Evolutionary conservation across 2,113 vertebrate species (phyloP).

Genomic region (Atrichornis clamosus): DNA sequence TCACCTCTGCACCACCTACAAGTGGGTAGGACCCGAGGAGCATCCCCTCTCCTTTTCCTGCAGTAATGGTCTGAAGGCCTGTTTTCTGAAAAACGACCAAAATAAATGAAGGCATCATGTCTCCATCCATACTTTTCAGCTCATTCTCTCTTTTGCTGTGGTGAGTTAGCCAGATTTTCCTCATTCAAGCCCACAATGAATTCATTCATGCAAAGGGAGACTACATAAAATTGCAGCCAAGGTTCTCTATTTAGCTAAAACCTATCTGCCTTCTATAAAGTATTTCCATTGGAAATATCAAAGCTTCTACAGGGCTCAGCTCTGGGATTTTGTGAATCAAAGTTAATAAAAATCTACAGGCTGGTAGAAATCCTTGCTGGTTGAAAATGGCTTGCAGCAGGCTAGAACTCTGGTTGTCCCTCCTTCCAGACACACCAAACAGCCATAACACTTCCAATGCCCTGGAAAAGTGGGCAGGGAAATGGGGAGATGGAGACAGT

Average conservation of each 20-base stretch:
- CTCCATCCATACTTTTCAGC: not conserved
- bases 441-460: not conserved
- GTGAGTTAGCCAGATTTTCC: not conserved
- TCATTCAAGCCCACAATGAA: not conserved
- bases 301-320: not conserved
- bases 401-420: not conserved
- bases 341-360: not conserved
- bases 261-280: not conserved
- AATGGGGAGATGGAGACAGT: not conserved
- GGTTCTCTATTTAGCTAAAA: not conserved
- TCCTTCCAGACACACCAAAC: not conserved
- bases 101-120: not conserved
- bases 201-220: not conserved
- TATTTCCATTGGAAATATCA: not conserved
- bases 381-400: not conserved
- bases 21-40: rapidly evolving
- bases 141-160: not conserved
- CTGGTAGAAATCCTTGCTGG: not conserved
- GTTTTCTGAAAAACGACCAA: not conserved
- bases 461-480: not conserved
- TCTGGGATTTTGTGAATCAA: not conserved
- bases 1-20: too few relatives aligned
- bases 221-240: not conserved
- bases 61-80: not conserved
- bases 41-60: not conserved